Evolutionary conservation across 2,113 vertebrate genomes (phyloP), one percentile per base, ranked within the genome.

Genomic region (Laticauda laticaudata): DNA sequence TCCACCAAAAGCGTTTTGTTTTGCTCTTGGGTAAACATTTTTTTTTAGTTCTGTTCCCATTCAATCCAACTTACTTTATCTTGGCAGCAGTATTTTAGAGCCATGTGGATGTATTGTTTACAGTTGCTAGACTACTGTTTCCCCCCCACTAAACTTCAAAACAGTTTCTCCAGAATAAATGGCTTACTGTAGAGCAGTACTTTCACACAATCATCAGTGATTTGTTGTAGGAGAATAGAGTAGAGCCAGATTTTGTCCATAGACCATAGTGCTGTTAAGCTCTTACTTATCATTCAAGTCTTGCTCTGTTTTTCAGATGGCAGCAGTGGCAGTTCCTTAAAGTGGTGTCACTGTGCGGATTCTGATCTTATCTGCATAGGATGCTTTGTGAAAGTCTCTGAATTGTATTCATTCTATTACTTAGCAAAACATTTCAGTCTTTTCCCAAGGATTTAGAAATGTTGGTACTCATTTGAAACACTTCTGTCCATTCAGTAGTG

Each of bases 341-440:
- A 92, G 51, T 81, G 51, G 34, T 89, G 20, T 21, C 29, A 29
- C n/a, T 69, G 15, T 43, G 10, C 91, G 6, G 24, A 5, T 59
- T 56, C 39, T 59, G 18, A 59, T 87, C 2, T 81, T 39, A 69
- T 26, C 6, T 59, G 29, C 20, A 51, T 20, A 90, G 39, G 69
- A 51, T 88, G 7, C 51, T 39, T 69, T 75, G 2, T 57, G 59
- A 10, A 75, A 64, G n/a, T 59, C 26, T 57, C 20, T 56, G 24
- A 85, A 21, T 51, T 54, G 51, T 88, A 86, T 48, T 53, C n/a
- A 23, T 24, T 86, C 64, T 88, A 14, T 20, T 4, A 10, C 29
- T 10, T 53, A 81, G 55, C 2, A 12, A 51, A 0, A 14, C 86
- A 5, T 85, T 11, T 26, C 6, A 2, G 6, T 86, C 3, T 24